These are phyloP conservation scores for Sturmia bella DNA, from an alignment of 2,888 invertebrate genomes.

Conservation along the genomic window DNA sequence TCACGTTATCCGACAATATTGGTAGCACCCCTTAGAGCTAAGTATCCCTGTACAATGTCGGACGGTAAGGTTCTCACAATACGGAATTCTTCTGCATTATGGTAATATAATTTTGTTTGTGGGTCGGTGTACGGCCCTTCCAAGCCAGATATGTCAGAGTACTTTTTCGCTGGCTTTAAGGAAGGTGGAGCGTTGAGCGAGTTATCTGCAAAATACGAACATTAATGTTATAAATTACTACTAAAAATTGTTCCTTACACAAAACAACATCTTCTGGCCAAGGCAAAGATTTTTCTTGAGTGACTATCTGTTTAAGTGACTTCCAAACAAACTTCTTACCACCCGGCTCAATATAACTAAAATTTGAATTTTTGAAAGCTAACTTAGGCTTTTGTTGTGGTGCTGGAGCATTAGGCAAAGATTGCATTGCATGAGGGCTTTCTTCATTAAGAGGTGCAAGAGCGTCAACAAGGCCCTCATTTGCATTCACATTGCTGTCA, in stretches of 20 bases:
- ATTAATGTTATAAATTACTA: background rate
- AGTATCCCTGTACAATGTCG: conserved; percentile 95
- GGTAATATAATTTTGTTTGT: conserved; percentile 92
- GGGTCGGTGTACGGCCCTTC: conserved; percentile 95
- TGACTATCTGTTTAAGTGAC: conserved; percentile 92
- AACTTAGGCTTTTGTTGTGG: conserved; percentile 55
- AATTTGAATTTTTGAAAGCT: conserved; percentile 75
- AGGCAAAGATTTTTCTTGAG: conserved; percentile 89
- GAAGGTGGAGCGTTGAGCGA: conserved; percentile 95
- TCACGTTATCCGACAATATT: conserved; percentile 70
- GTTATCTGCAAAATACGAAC: conserved; percentile 85
- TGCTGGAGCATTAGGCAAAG: background rate
- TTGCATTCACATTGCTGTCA: too few relatives aligned
- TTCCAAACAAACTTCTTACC: conserved; percentile 92
- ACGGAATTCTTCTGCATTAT: conserved; percentile 93
- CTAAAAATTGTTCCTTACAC: conserved; percentile 78
- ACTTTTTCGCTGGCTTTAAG: conserved; percentile 94
- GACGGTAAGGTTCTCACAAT: conserved; percentile 93
- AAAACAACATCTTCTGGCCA: conserved; percentile 90
- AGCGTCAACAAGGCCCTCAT: too few relatives aligned
- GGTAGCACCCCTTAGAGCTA: conserved; percentile 88
- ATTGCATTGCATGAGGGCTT: background rate
- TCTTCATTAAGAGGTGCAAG: background rate
- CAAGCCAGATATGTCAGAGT: conserved; percentile 95
- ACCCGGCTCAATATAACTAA: conserved; percentile 73